Evolutionary conservation across 2,888 invertebrate species (phyloP).

Genomic region (Belgica antarctica): DNA sequence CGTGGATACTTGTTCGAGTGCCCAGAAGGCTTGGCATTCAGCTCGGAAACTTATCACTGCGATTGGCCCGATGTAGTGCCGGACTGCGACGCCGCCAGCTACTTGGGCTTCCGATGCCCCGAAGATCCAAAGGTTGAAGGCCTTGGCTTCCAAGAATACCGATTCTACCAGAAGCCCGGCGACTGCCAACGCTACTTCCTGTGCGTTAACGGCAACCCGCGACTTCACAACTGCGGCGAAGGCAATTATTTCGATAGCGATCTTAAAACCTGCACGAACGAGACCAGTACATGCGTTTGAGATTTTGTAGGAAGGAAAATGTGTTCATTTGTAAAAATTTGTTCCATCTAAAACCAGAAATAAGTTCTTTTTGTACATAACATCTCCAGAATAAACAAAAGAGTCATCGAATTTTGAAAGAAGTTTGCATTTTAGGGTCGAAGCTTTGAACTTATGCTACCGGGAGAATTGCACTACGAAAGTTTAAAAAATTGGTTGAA

Average conservation of each 20-base stretch:
- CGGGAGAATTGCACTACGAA: no score
- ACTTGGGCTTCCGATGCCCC: constrained; percentile 76
- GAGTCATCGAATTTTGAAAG: no score
- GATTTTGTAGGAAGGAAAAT: neutral
- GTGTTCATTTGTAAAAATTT: constrained; percentile 9
- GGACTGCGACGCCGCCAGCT: constrained; percentile 76
- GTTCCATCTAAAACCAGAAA: neutral
- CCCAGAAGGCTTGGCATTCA: constrained; percentile 80
- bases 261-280: constrained; percentile 34
- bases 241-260: constrained; percentile 69
- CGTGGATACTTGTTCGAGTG: constrained; percentile 64
- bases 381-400: neutral
- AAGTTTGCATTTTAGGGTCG: no score
- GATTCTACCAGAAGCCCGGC: constrained; percentile 57
- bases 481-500: no score
- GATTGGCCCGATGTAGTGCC: constrained; percentile 85
- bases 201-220: constrained; percentile 71
- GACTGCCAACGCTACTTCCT: constrained; percentile 79
- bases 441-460: no score
- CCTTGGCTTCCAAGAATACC: constrained; percentile 56
- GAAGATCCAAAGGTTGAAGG: constrained; percentile 55
- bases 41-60: constrained; percentile 69
- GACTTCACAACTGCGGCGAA: constrained; percentile 72
- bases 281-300: constrained; percentile 32
- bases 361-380: neutral